phyloP scores from a whole-genome alignment of 2,888 invertebrate genomes.

The Microchrysa polita region DNA sequence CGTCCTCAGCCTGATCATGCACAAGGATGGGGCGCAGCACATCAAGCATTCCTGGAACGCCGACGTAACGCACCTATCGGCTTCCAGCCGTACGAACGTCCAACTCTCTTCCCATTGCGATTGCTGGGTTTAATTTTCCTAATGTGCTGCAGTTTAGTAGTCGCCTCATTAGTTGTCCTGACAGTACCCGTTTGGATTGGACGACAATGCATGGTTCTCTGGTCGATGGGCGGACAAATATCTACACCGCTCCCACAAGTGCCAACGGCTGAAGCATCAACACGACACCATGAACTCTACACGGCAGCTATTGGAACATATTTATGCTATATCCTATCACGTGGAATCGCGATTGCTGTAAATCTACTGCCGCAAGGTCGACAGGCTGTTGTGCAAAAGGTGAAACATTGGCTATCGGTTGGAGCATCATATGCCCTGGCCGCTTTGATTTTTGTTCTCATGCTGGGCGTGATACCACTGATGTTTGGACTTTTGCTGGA shows the following conservation, averaged over 20 bases:
- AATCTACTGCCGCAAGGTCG: constrained; percentile 92
- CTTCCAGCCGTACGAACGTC: constrained; percentile 90
- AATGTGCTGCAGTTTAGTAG: constrained; percentile 85
- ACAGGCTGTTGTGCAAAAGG: constrained; percentile 75
- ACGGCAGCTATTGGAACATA: constrained; percentile 94
- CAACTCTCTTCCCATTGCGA: constrained; percentile 81
- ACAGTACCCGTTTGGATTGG: constrained; percentile 93
- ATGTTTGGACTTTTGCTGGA: constrained; percentile 93
- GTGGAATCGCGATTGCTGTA: constrained; percentile 81
- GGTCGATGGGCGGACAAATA: constrained; percentile 71
- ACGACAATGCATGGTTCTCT: constrained; percentile 85
- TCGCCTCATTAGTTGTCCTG: constrained; percentile 81
- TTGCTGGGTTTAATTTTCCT: constrained; percentile 74
- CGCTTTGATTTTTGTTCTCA: constrained; percentile 71
- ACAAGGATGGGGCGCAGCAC: constrained; percentile 78
- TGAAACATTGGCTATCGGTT: constrained; percentile 77
- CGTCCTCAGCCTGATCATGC: constrained; percentile 62
- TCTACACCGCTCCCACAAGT: constrained; percentile 60
- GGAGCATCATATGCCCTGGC: constrained; percentile 82
- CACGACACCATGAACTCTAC: constrained; percentile 93
- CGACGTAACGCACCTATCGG: constrained; percentile 81
- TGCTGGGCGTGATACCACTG: constrained; percentile 90
- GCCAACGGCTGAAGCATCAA: constrained; percentile 58
- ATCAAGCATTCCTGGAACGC: constrained; percentile 87
- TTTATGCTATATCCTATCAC: constrained; percentile 91